These are phyloP conservation scores for Ambastaia sidthimunki DNA, from an alignment of 2,797 vertebrate species.

Conservation along the genomic window DNA sequence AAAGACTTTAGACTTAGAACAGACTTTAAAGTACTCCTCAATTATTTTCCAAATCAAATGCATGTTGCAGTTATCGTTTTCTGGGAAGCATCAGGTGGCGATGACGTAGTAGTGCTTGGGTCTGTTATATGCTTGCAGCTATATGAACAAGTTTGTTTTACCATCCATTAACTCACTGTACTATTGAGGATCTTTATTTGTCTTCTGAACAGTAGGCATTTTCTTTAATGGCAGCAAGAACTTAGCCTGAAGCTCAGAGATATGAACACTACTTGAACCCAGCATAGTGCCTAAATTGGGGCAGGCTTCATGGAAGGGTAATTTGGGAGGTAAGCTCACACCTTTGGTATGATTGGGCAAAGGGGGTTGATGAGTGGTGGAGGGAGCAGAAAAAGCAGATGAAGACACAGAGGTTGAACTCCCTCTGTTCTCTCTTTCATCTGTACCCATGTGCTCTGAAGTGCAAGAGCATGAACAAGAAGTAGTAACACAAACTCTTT, in stretches of 20 bases:
- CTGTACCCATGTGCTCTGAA: slow-evolving; percentile 60
- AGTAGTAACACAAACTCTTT: slow-evolving; percentile 67
- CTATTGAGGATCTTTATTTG: slow-evolving; percentile 14
- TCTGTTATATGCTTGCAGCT: slow-evolving; percentile 8
- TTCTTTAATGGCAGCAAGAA: slow-evolving; percentile 15
- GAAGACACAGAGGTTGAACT: slow-evolving; percentile 71
- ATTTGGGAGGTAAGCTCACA: slow-evolving; percentile 58
- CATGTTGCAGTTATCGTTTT: no score
- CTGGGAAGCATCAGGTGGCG: no score
- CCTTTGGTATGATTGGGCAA: slow-evolving; percentile 64
- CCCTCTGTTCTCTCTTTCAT: slow-evolving; percentile 67
- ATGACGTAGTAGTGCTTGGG: slow-evolving; percentile 6
- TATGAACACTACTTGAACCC: slow-evolving; percentile 17
- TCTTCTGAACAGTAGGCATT: background rate
- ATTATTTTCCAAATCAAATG: no score
- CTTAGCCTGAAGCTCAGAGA: slow-evolving; percentile 17
- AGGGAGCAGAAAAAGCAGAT: slow-evolving; percentile 69
- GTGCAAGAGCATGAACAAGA: slow-evolving; percentile 52
- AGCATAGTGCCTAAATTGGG: slow-evolving; percentile 23
- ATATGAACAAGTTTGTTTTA: slow-evolving; percentile 35
- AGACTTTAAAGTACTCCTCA: no score
- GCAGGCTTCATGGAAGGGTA: slow-evolving; percentile 2
- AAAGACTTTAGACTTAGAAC: no score
- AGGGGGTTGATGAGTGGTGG: slow-evolving; percentile 42
- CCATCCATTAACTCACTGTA: slow-evolving; percentile 35